Percentiles rank a stretch among this genome's conserved stretches.
Evolutionary conservation across 2,113 vertebrate genomes (phyloP).

Genomic region (Sylvilagus bachmani): DNA sequence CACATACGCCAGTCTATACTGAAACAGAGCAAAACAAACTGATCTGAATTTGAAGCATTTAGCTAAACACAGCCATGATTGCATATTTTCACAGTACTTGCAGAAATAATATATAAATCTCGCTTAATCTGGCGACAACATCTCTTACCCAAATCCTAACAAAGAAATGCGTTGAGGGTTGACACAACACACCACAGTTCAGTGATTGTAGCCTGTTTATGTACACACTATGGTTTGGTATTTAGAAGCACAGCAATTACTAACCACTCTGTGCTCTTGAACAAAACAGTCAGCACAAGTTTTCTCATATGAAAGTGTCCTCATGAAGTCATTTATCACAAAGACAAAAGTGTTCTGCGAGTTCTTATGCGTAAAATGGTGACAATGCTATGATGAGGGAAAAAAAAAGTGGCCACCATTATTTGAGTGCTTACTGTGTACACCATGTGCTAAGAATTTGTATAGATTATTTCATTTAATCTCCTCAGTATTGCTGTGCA

Average conservation of each 20-base stretch:
- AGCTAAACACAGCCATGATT: not conserved
- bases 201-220: not conserved
- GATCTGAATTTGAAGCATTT: not conserved
- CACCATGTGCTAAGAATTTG: not conserved
- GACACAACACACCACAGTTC: not conserved
- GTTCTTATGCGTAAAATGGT: not conserved
- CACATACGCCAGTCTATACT: not conserved
- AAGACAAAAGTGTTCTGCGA: not conserved
- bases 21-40: not conserved
- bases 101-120: slow-evolving; percentile 36
- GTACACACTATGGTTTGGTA: not conserved
- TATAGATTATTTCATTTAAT: not conserved
- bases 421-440: not conserved
- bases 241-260: not conserved
- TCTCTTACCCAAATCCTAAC: slow-evolving; percentile 3
- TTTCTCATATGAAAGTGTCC: slow-evolving; percentile 3
- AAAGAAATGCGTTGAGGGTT: slow-evolving; percentile 6
- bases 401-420: not conserved
- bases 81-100: slow-evolving; percentile 13
- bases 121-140: slow-evolving; percentile 11
- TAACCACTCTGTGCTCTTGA: not conserved
- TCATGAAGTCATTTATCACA: not conserved
- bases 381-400: not conserved
- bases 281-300: slow-evolving; percentile 34
- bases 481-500: not conserved